Evolutionary conservation across 2,113 vertebrate species (phyloP), one percentile per base, ranked within the genome.

Genomic region (Zosterops hypoxanthus): DNA sequence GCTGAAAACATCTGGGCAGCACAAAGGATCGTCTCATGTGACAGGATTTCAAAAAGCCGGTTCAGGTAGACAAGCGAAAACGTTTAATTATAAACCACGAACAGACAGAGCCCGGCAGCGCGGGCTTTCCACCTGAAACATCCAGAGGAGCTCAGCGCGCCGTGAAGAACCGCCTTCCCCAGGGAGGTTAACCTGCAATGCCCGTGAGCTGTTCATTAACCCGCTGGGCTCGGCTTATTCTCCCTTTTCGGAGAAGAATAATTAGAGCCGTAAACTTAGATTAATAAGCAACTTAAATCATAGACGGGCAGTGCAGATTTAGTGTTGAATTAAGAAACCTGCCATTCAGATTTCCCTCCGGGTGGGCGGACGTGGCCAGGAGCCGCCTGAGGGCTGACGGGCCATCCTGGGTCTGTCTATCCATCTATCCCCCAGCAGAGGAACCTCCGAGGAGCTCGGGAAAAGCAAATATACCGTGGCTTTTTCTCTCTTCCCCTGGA

Each of bases 121-220:
- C 46, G 28, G 44, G 52, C 22, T 88, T 96, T 95, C 81, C 50
- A 76, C 83, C 50, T 31, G 66, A 87, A 89, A 46, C 77, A 19
- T 31, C 23, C 61, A 64, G 70, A 56, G 76, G 79, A 92, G 68
- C 14, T 86, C 96, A 97, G 42, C 18, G 61, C 94, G 92, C 88
- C 42, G 82, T 90, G 97, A 94, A 96, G 80, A 86, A 4, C 81
- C 55, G 36, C 70, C 61, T 69, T 95, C 83, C 90, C 72, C 41
- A 57, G 84, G 72, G 59, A 65, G 80, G 95, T 90, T 89, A 94
- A 97, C 96, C 89, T 90, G 76, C 50, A 42, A 24, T 25, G 20
- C 65, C 76, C 81, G 11, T 33, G 31, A 79, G 97, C 82, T 98
- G 95, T 87, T 98, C 89, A 98, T 98, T 98, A 98, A 98, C 98